Evolutionary conservation across 2,113 vertebrate genomes (phyloP).

Genomic region (Alexandromys fortis): DNA sequence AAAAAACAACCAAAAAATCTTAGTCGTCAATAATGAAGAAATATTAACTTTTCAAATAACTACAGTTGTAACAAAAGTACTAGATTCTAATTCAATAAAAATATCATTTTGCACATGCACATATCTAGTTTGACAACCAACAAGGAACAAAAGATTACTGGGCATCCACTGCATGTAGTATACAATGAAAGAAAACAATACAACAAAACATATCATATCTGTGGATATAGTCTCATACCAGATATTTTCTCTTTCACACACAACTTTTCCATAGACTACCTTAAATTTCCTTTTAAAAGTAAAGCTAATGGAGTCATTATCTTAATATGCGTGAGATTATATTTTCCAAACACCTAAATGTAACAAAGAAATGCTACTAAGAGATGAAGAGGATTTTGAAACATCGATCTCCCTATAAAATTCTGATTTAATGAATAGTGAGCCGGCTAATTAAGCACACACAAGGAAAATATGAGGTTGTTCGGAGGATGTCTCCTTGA

Average conservation of each 20-base stretch:
- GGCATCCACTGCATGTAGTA: background rate
- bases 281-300: background rate
- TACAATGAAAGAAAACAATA: background rate
- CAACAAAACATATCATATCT: background rate
- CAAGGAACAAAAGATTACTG: background rate
- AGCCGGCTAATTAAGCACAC: background rate
- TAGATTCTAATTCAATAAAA: background rate
- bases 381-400: background rate
- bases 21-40: background rate
- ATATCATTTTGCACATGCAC: background rate
- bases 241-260: background rate
- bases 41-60: conserved; percentile 18
- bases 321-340: background rate
- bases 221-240: background rate
- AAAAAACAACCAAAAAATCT: background rate
- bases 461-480: background rate
- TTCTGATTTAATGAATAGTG: background rate
- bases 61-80: background rate
- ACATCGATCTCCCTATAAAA: background rate
- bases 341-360: background rate
- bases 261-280: background rate
- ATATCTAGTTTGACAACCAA: background rate
- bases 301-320: background rate
- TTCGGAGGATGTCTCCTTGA: background rate
- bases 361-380: background rate